Conservation (phyloP, 2,113 vertebrate genomes). For the Candoia aspera region DNA sequence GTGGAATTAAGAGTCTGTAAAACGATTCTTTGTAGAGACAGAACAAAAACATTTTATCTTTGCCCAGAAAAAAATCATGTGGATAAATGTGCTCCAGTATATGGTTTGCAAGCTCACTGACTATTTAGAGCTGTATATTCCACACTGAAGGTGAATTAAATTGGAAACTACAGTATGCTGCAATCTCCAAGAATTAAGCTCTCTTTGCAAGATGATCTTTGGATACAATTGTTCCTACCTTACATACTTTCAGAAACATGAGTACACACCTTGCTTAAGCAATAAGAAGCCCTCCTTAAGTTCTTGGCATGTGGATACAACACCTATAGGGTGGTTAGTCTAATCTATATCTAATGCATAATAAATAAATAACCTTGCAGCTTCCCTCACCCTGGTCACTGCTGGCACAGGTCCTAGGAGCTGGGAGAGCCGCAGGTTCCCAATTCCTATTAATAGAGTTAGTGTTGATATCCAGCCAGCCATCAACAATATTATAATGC, state of each 20-base stretch:
- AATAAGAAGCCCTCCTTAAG: not conserved
- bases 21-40: conserved; percentile 31
- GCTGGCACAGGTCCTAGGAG: not conserved
- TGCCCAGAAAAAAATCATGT: conserved; percentile 10
- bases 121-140: not conserved
- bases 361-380: not conserved
- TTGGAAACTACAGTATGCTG: not conserved
- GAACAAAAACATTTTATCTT: conserved; percentile 37
- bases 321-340: too few relatives aligned
- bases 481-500: not conserved
- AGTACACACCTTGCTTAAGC: not conserved
- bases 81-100: not conserved
- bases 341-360: not conserved
- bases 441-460: not conserved
- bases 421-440: not conserved
- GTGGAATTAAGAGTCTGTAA: not conserved
- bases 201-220: conserved; percentile 1
- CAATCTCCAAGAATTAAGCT: not conserved
- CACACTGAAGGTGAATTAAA: not conserved
- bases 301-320: too few relatives aligned
- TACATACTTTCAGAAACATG: not conserved
- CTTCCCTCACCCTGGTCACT: not conserved
- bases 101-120: conserved; percentile 5
- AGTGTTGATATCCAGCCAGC: not conserved
- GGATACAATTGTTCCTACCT: not conserved